Percentiles rank a stretch among this genome's conserved stretches.
Evolutionary conservation across 2,888 invertebrate genomes (phyloP).

Genomic region (Xiphydria camelus): DNA sequence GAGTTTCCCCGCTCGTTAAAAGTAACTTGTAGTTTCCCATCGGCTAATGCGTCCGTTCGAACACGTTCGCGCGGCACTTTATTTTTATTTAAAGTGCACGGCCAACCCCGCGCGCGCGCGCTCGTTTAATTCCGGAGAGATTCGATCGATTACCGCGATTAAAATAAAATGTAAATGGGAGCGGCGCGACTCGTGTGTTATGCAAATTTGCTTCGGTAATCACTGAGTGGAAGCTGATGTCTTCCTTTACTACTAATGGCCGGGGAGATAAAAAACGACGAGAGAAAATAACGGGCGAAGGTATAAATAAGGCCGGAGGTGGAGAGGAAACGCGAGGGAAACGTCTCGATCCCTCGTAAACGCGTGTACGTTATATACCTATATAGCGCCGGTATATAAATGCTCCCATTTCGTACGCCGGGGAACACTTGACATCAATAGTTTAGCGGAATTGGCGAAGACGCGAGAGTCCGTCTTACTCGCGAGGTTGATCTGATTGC

Average conservation of each 20-base stretch:
- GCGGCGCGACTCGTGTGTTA: constrained; percentile 48
- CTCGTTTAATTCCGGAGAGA: constrained; percentile 45
- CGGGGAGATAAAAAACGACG: constrained; percentile 38
- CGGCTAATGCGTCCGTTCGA: constrained; percentile 52
- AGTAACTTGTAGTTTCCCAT: constrained; percentile 49
- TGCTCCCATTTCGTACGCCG: constrained; percentile 20
- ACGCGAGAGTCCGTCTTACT: constrained; percentile 37
- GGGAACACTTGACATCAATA: constrained; percentile 47
- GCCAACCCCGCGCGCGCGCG: constrained; percentile 11
- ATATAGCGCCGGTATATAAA: neutral
- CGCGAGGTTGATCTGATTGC: constrained; percentile 35
- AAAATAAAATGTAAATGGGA: constrained; percentile 57
- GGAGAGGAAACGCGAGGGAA: constrained; percentile 19
- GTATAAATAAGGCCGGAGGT: constrained; percentile 20
- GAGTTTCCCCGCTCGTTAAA: constrained; percentile 41
- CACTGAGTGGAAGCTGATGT: constrained; percentile 57
- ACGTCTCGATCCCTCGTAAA: neutral
- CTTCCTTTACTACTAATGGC: constrained; percentile 51
- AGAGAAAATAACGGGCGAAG: constrained; percentile 30
- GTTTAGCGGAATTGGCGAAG: constrained; percentile 46
- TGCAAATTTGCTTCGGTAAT: constrained; percentile 55
- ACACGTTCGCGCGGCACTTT: constrained; percentile 44
- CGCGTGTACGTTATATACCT: constrained; percentile 1
- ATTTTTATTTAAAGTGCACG: constrained; percentile 54
- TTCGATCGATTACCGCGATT: constrained; percentile 56